A percentile compares a stretch with the other conserved stretches of the same genome.
phyloP scores from a whole-genome alignment of 2,888 invertebrate genomes.

The Aphidius colemani region DNA sequence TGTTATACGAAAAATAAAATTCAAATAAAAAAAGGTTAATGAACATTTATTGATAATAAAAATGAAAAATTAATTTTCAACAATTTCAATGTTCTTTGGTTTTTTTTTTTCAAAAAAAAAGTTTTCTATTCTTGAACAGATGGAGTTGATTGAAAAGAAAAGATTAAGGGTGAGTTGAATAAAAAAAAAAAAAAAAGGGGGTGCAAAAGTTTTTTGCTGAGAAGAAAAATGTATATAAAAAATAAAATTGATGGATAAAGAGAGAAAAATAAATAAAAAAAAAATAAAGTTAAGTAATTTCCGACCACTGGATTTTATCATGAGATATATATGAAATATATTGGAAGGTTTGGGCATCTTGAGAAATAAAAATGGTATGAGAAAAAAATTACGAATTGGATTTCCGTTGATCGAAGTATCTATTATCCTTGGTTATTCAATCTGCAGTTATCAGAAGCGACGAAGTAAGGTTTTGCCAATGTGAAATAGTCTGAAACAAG shows the following conservation, averaged over 20 bases:
- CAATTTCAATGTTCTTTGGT: too few relatives aligned
- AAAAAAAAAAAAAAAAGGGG: constrained; percentile 2
- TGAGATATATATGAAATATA: constrained; percentile 21
- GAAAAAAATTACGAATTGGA: constrained; percentile 29
- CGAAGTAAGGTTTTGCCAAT: constrained; percentile 25
- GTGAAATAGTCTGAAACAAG: constrained; percentile 27
- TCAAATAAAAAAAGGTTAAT: too few relatives aligned
- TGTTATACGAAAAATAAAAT: too few relatives aligned
- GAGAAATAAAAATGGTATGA: constrained; percentile 14
- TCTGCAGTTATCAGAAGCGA: constrained; percentile 34
- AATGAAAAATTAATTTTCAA: too few relatives aligned
- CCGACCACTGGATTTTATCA: constrained; percentile 27
- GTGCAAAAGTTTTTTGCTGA: background rate
- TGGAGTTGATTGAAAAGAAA: constrained; percentile 20
- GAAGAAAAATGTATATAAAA: background rate
- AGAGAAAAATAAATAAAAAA: constrained; percentile 7
- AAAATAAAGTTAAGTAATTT: constrained; percentile 27
- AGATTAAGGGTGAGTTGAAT: constrained; percentile 17
- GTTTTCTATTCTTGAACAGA: constrained; percentile 7
- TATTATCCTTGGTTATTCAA: constrained; percentile 35
- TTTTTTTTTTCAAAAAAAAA: too few relatives aligned
- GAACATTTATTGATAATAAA: too few relatives aligned
- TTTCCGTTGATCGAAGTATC: constrained; percentile 33
- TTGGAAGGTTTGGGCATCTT: constrained; percentile 14
- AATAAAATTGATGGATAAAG: constrained; percentile 1